Evolutionary conservation across 2,888 invertebrate genomes (phyloP), one percentile per base, ranked within the genome.

Genomic region (Perithous albicinctus): DNA sequence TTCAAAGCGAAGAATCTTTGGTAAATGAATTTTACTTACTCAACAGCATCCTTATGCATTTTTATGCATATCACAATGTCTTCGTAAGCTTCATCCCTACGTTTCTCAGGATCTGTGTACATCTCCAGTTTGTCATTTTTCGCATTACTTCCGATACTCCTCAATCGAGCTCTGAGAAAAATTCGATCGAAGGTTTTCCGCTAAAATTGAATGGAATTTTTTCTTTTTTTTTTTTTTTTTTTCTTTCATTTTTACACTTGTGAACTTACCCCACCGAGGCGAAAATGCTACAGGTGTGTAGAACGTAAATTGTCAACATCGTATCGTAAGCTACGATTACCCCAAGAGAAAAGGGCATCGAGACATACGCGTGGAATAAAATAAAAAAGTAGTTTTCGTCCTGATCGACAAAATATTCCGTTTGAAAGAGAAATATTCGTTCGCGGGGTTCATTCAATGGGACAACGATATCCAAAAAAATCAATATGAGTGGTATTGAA

Each of bases 241-340:
- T 51, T 8, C 23, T 6, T 26, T 15, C n/a, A 51, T 0, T 0
- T 23, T 1, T 4, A 54, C 0, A 29, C 4, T 5, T 23, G 23
- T 10, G 2, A 20, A 26, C 54, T 72, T 56, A 84, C 84, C 83
- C 67, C 12, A 84, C 18, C 5, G 64, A 67, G 0, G 77, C 61
- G 46, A 83, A 83, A 48, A 85, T 79, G n/a, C 77, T 79, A n/a
- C 83, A 81, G 0, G 69, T 75, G 26, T 85, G 84, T 72, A 81
- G 78, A n/a, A 83, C 61, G 56, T 81, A 79, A 26, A 77, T 78
- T 4, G 70, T 70, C 8, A 79, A 76, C 74, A 85, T 66, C 29
- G 78, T 67, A 59, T 85, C 83, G 38, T 83, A 84, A 35, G 59
- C 81, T 12, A 84, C 23, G 32, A 84, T 64, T 32, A 80, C 67